A percentile compares a stretch with the other conserved stretches of the same genome.
Evolutionary conservation across 2,888 invertebrate genomes (phyloP).

Genomic region (Amphipoea lucens): DNA sequence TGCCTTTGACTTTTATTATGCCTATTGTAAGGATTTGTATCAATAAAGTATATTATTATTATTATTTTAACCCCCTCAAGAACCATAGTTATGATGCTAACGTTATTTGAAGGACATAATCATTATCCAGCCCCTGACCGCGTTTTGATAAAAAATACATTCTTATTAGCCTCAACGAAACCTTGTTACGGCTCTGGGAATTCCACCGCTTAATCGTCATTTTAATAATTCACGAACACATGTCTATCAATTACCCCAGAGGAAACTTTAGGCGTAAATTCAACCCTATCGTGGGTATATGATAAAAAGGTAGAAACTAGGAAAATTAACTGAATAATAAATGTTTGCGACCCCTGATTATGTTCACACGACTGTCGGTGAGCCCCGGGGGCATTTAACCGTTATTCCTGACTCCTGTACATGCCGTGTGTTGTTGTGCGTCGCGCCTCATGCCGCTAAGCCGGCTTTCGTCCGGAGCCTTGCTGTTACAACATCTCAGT

Average conservation of each 20-base stretch:
- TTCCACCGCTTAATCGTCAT: conserved; percentile 53
- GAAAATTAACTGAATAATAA: conserved; percentile 69
- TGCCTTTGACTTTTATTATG: no score
- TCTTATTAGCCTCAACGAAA: conserved; percentile 49
- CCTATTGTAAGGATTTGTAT: no score
- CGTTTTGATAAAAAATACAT: conserved; percentile 37
- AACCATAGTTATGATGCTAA: conserved; percentile 6
- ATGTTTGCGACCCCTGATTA: conserved; percentile 66
- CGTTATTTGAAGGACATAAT: conserved; percentile 23
- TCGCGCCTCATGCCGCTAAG: conserved; percentile 53
- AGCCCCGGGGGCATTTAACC: conserved; percentile 60
- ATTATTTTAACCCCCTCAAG: background rate
- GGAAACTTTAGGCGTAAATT: conserved; percentile 64
- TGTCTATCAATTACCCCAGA: conserved; percentile 64
- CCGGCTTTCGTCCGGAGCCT: conserved; percentile 60
- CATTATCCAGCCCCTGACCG: conserved; percentile 20
- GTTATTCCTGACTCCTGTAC: conserved; percentile 53
- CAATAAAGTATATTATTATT: no score
- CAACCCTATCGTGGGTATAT: conserved; percentile 63
- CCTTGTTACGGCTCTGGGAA: conserved; percentile 49
- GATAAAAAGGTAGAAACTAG: conserved; percentile 67
- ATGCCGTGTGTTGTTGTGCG: conserved; percentile 31
- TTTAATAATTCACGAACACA: conserved; percentile 65
- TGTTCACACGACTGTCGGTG: conserved; percentile 63
- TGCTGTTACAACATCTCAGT: conserved; percentile 49